These are phyloP conservation scores for Xylota sylvarum DNA, from an alignment of 2,888 invertebrate genomes.

Conservation along the genomic window DNA sequence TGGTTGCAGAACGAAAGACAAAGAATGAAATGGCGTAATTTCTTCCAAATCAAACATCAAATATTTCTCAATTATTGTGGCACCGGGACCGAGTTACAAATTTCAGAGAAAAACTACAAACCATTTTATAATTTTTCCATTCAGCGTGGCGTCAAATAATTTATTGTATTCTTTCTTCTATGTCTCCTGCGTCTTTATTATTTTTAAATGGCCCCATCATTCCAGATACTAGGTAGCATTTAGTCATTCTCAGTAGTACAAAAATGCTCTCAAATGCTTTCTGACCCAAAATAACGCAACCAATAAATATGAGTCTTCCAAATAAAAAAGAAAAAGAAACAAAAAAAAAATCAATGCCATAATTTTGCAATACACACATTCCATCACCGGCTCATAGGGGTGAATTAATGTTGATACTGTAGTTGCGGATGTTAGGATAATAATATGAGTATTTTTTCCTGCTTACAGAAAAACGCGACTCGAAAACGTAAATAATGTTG, in stretches of 20 bases:
- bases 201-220: slow-evolving; percentile 47
- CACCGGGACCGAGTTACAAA: not conserved
- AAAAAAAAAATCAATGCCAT: slow-evolving; percentile 59
- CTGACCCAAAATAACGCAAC: slow-evolving; percentile 48
- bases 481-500: slow-evolving; percentile 72
- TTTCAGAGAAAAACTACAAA: not conserved
- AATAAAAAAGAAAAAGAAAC: slow-evolving; percentile 2
- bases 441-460: slow-evolving; percentile 17
- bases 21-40: not conserved
- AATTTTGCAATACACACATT: slow-evolving; percentile 66
- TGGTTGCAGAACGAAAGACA: not conserved
- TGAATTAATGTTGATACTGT: not conserved
- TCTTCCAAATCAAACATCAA: not conserved
- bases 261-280: slow-evolving; percentile 17
- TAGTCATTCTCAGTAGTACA: slow-evolving; percentile 2
- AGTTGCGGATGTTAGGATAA: slow-evolving; percentile 3
- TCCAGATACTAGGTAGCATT: slow-evolving; percentile 30
- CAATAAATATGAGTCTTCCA: not conserved
- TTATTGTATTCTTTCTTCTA: slow-evolving; percentile 19
- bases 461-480: slow-evolving; percentile 29
- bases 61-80: not conserved
- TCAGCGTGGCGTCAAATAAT: slow-evolving; percentile 42
- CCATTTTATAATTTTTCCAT: slow-evolving; percentile 16
- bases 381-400: slow-evolving; percentile 11
- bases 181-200: slow-evolving; percentile 29